These are phyloP conservation scores for Ctenicera cuprea DNA, from an alignment of 2,888 invertebrate species.

Conservation along the genomic window DNA sequence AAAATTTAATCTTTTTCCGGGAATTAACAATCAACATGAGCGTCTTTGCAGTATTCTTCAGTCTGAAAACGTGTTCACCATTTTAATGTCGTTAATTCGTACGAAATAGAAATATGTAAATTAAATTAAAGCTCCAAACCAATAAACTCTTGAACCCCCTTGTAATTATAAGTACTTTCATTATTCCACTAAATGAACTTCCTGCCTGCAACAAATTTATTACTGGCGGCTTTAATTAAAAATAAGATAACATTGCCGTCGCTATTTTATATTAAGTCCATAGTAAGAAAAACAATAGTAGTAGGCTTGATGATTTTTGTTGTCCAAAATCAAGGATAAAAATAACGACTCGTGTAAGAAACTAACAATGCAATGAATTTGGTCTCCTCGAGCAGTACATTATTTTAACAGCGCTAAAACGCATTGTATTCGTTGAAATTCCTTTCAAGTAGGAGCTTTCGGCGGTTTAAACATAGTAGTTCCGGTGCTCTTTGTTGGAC, in stretches of 20 bases:
- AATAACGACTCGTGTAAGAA: slow-evolving; percentile 2
- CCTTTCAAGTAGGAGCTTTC: slow-evolving; percentile 50
- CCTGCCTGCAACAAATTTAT: slow-evolving; percentile 3
- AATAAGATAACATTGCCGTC: not conserved
- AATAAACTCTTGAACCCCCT: not conserved
- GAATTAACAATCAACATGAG: no score
- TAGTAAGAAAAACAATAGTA: not conserved
- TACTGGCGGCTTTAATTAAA: slow-evolving; percentile 18
- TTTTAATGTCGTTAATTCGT: no score
- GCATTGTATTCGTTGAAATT: slow-evolving; percentile 49
- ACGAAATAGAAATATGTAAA: no score
- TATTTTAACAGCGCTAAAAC: slow-evolving; percentile 28
- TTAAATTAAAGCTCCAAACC: no score
- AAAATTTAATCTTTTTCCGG: no score
- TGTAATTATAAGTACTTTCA: slow-evolving; percentile 2
- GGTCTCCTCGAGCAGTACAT: slow-evolving; percentile 16
- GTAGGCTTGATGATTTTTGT: no score
- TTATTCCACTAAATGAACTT: slow-evolving; percentile 16
- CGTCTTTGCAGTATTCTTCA: no score
- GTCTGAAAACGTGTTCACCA: no score
- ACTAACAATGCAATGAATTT: slow-evolving; percentile 24
- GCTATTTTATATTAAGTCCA: not conserved
- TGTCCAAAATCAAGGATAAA: no score
- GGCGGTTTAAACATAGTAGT: slow-evolving; percentile 52
- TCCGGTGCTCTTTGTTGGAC: slow-evolving; percentile 53